Evolutionary conservation across 2,113 vertebrate genomes (phyloP), one percentile per base, ranked within the genome.

Genomic region (Dromiciops gliroides): DNA sequence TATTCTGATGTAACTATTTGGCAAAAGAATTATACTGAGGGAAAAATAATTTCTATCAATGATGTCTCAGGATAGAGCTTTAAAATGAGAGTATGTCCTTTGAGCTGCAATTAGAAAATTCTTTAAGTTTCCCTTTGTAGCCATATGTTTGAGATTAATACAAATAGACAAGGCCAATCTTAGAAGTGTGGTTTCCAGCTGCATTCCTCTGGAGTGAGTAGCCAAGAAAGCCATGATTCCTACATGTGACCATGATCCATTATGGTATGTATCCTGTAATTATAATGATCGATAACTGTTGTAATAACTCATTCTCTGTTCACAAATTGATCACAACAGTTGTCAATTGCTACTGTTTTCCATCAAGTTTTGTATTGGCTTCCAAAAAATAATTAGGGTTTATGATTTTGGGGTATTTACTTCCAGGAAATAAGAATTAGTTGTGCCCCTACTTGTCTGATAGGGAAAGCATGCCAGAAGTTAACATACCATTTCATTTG

Each of bases 291-390:
- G 89, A 94, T 94, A 96, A 97, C 96, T 98, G 96, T 95, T 93
- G 93, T 97, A 97, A 97, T 94, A 90, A 96, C 93, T 96, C 96
- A 12, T 92, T 97, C 96, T 97, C 89, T 47, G 93, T 97, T 96
- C 93, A 90, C 97, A 97, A 97, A 92, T 83, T 94, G 97, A 97
- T 96, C 96, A 98, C 56, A 95, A 97, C 93, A 96, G 52, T 96
- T 97, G 97, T 97, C 96, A 97, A 94, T 47, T 96, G 96, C 93
- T 92, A 95, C 90, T 94, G 95, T 93, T 95, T 96, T 95, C 92
- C 90, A 7, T 51, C 95, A 96, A 95, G 97, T 91, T 94, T 50
- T 93, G 93, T 97, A 92, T 23, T n/a, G 92, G 50, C 94, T 97
- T 95, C 92, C 48, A 96, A 92, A 94, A 94, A 92, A 97, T 94